phyloP scores from a whole-genome alignment of 2,113 vertebrate species.

The Oncorhynchus keta region DNA sequence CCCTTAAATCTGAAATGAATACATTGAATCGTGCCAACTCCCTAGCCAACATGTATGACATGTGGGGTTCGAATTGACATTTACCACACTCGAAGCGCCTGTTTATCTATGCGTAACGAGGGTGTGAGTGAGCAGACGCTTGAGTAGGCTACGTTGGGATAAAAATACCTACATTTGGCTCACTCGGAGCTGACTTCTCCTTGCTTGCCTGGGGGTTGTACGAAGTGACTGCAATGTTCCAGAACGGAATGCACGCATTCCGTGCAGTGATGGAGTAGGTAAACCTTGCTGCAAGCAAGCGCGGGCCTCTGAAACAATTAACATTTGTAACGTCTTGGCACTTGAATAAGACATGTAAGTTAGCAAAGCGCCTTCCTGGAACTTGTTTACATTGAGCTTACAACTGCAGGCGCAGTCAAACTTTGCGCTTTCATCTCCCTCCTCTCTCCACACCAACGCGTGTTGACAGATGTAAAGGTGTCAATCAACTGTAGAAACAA shows the following conservation, averaged over 20 bases:
- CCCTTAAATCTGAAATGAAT: not conserved
- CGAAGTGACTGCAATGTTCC: not conserved
- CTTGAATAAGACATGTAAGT: not conserved
- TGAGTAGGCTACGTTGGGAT: not conserved
- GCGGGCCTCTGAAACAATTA: constrained; percentile 3
- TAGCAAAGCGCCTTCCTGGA: not conserved
- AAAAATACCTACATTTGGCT: not conserved
- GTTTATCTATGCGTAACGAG: not conserved
- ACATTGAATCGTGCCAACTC: not conserved
- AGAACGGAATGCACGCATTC: not conserved
- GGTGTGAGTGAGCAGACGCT: not conserved
- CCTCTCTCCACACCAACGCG: not conserved
- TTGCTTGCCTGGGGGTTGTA: not conserved
- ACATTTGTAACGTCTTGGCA: constrained; percentile 9
- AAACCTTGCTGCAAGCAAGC: not conserved
- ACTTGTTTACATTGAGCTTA: constrained; percentile 19
- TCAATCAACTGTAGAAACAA: too few relatives aligned
- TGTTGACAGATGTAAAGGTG: too few relatives aligned
- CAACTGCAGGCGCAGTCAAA: constrained; percentile 14
- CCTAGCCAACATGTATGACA: not conserved
- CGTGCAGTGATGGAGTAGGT: not conserved
- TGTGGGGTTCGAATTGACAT: not conserved
- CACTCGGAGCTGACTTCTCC: not conserved
- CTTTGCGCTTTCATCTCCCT: constrained; percentile 9
- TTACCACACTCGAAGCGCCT: not conserved